phyloP scores from a whole-genome alignment of 1,140 invertebrate genomes.

The Bradynema listronoti region DNA sequence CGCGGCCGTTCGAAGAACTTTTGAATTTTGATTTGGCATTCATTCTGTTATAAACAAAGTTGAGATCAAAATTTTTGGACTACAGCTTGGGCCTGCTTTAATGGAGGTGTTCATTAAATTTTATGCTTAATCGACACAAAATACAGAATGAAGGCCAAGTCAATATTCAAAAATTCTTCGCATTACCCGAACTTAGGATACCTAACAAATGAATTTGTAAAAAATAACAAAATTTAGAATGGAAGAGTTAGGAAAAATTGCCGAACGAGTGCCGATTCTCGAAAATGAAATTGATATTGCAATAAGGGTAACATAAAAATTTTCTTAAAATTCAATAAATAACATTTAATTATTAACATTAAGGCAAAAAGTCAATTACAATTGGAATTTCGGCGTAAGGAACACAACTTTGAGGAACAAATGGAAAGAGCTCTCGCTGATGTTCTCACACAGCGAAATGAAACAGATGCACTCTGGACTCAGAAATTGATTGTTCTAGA shows the following conservation, averaged over 20 bases:
- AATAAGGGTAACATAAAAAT: constrained; percentile 12
- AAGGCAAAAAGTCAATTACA: constrained; percentile 48
- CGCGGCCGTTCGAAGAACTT: too few relatives aligned
- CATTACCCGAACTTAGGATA: background rate
- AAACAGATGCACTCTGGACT: constrained; percentile 42
- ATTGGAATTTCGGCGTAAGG: constrained; percentile 33
- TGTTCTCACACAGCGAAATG: constrained; percentile 38
- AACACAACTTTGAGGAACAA: constrained; percentile 42
- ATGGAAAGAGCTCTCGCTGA: constrained; percentile 42
- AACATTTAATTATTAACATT: constrained; percentile 1
- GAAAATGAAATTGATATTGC: constrained; percentile 42
- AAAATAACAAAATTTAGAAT: constrained; percentile 22
- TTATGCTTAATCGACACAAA: constrained; percentile 14
- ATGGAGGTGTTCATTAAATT: background rate
- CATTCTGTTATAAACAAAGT: too few relatives aligned
- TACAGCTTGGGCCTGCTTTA: too few relatives aligned
- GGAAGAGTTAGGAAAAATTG: constrained; percentile 27
- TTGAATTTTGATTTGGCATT: too few relatives aligned
- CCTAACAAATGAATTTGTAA: background rate
- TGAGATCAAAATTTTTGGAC: too few relatives aligned
- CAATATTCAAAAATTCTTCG: too few relatives aligned
- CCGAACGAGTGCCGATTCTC: constrained; percentile 39
- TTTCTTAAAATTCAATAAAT: constrained; percentile 13
- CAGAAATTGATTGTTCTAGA: constrained; percentile 33
- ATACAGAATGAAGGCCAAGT: constrained; percentile 8